A percentile compares a stretch with the other conserved stretches of the same genome.
These are phyloP conservation scores for Sebastes vulpes DNA, from an alignment of 2,797 vertebrate species.

Conservation along the genomic window DNA sequence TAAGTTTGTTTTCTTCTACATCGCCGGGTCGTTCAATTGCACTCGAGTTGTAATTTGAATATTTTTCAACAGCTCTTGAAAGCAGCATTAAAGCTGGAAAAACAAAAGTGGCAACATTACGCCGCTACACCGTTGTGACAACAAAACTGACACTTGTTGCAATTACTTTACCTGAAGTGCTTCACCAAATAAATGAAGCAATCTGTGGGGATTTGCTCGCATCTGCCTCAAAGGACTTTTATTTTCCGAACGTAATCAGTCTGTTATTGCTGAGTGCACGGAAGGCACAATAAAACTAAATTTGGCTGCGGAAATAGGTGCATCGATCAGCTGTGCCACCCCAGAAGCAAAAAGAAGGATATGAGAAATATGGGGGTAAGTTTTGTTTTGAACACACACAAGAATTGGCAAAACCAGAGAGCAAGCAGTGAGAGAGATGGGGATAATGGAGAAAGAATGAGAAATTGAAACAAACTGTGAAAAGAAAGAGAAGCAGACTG, in stretches of 20 bases:
- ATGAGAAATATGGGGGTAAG: background rate
- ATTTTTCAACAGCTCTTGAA: conserved; percentile 33
- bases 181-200: conserved; percentile 53
- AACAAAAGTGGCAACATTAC: conserved; percentile 19
- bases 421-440: background rate
- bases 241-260: conserved; percentile 38
- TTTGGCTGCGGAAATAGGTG: conserved; percentile 16
- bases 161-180: conserved; percentile 30
- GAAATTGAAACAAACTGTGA: conserved; percentile 5
- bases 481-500: background rate
- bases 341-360: conserved; percentile 19
- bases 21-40: background rate
- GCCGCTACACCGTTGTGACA: background rate
- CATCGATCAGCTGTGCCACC: conserved; percentile 26
- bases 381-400: conserved; percentile 1
- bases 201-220: conserved; percentile 50
- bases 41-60: conserved; percentile 29
- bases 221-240: conserved; percentile 41
- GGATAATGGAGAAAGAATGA: background rate
- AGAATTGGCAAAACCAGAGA: conserved; percentile 12
- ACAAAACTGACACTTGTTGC: conserved; percentile 43
- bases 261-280: conserved; percentile 13
- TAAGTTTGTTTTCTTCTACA: background rate
- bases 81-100: background rate
- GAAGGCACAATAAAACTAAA: conserved; percentile 27